Base-by-base conservation (phyloP, 2,113 vertebrate species). In the Nibea albiflora region DNA sequence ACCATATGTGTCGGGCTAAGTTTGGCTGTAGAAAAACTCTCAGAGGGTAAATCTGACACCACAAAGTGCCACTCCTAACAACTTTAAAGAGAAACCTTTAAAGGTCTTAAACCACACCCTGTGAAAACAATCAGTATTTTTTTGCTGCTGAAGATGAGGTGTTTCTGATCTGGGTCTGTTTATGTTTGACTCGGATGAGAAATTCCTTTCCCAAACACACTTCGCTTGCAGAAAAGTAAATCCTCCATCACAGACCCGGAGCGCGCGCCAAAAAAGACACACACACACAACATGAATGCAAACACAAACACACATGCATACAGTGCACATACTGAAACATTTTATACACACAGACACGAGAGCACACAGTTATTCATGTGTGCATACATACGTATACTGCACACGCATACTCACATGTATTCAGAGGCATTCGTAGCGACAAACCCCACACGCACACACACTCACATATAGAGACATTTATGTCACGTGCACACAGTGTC, bases 1-100 rank as follows among this genome's bases (percentile, higher is more conserved):
- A 85, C 83, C 91, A 85, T 65, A 87, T 91, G 90, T 88, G 63
- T 78, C 47, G 17, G 62, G 65, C 73, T 62, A 60, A 75, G 71
- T 80, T 73, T 61, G 67, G 26, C 68, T 2, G 0, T 53, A 77
- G 49, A 77, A 81, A 84, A 85, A 79, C 52, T 8, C 17, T 58
- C 22, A 53, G 50, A 83, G 70, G 60, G 47, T 73, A 57, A 76
- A 85, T 56, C 60, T 76, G 71, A 90, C 88, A 84, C 85, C 73
- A 49, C 67, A 64, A 67, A 74, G 61, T 58, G 50, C 70, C 76
- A 58, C 80, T 69, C 65, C 71, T 62, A 46, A 52, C 10, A 1
- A 17, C 76, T 83, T 72, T 84, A 60, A 76, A 87, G 64, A 42
- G 39, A 19, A 19, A 66, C 77, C 73, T 74, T 77, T 73, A 77